Base-by-base conservation (phyloP, 2,888 invertebrate species). In the Fabriciana adippe region DNA sequence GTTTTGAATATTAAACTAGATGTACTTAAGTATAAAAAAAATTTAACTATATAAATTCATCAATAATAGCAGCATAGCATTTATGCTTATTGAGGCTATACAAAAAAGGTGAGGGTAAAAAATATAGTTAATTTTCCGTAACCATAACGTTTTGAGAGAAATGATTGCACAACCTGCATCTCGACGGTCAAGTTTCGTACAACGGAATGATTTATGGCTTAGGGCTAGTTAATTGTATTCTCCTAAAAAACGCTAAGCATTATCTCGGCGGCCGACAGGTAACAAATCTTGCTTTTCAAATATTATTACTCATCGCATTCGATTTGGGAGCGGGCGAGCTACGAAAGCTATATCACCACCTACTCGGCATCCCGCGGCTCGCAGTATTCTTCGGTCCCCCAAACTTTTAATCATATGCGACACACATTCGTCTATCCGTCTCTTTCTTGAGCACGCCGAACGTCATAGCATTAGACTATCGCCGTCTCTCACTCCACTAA, bases 301-400 rank as follows among this genome's bases (percentile, higher is more conserved):
- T 91, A 92, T 88, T 91, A 90, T 90, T 92, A 92, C 90, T 92
- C 92, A 92, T 91, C 92, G 92, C 81, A 88, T 90, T 90, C 89
- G 91, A 91, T 91, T 91, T 90, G 89, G 90, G 89, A 91, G 84
- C 88, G 86, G 84, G 85, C 87, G 84, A 74, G 76, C 90, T 89
- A 88, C 90, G 89, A 89, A 92, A 92, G 91, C 90, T 93, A 92
- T 92, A 92, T 91, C 91, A 90, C 93, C 93, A 92, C 93, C 93
- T 92, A 92, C 91, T 92, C 90, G 90, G 87, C 87, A 81, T 90
- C 92, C 92, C 91, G 90, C 85, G 83, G 91, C 79, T 90, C 88
- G 86, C 85, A 83, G 76, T 80, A 85, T 83, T 88, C 83, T 88
- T 83, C 85, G 85, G 89, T 88, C 87, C 92, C 91, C 92, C 89